Evolutionary conservation across 2,888 invertebrate species (phyloP).

Genomic region (Azorinus chamasolen): DNA sequence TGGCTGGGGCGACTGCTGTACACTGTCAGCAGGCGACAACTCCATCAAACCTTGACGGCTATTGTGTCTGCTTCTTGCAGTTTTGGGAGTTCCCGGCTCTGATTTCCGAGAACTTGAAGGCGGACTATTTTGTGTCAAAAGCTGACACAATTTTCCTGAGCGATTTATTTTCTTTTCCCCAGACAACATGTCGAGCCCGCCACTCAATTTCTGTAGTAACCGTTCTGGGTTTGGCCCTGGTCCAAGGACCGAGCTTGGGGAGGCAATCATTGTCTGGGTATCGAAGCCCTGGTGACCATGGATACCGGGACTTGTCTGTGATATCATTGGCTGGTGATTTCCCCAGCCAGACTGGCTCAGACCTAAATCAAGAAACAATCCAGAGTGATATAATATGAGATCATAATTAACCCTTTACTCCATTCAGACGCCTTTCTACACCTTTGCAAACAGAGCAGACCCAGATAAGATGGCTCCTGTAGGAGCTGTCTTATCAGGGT

Average conservation of each 20-base stretch:
- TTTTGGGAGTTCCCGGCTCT: slow-evolving; percentile 49
- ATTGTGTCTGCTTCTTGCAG: slow-evolving; percentile 48
- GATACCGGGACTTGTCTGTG: slow-evolving; percentile 14
- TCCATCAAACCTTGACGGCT: slow-evolving; percentile 57
- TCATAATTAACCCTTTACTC: too few species aligned
- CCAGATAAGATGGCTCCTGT: too few species aligned
- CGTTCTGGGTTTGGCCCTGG: slow-evolving; percentile 2
- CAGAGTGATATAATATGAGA: not conserved
- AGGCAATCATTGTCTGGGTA: slow-evolving; percentile 4
- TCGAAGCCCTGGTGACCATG: slow-evolving; percentile 12
- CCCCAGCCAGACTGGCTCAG: slow-evolving; percentile 15
- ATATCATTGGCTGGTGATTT: slow-evolving; percentile 5
- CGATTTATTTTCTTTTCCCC: slow-evolving; percentile 55
- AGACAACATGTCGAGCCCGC: slow-evolving; percentile 6
- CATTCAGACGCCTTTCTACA: too few species aligned
- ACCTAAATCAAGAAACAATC: slow-evolving; percentile 4
- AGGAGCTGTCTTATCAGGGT: too few species aligned
- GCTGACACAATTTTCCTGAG: slow-evolving; percentile 76
- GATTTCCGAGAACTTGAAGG: slow-evolving; percentile 44
- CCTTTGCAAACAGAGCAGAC: too few species aligned
- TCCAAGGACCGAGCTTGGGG: not conserved
- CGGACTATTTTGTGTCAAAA: slow-evolving; percentile 73
- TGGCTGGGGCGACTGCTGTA: slow-evolving; percentile 81
- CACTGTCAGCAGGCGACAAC: slow-evolving; percentile 76
- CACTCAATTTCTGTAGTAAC: slow-evolving; percentile 38